Percentiles rank a stretch among this genome's conserved stretches.
These are phyloP conservation scores for Entomyzon cyanotis DNA, from an alignment of 2,113 vertebrate species.

Conservation along the genomic window DNA sequence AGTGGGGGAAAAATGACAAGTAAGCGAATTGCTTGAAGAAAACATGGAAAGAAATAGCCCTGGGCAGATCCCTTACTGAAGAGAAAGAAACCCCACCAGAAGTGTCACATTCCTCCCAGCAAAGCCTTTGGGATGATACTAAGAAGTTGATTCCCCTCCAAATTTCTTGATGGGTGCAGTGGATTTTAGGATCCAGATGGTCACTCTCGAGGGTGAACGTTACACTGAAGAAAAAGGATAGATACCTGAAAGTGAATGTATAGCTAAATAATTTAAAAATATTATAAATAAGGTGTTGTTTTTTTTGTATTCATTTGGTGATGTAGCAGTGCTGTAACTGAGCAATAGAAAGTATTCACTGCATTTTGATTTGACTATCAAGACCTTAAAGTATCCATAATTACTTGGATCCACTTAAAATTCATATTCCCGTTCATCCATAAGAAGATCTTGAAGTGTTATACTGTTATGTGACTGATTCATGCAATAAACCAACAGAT, in stretches of 20 bases:
- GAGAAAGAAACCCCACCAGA: neutral
- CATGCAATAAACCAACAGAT: neutral
- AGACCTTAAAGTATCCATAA: neutral
- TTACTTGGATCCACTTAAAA: neutral
- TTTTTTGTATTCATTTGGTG: accelerated
- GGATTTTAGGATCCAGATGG: neutral
- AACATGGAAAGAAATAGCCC: neutral
- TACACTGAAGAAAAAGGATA: neutral
- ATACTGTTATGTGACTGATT: too few relatives aligned
- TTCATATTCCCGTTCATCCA: neutral
- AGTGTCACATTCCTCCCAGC: neutral
- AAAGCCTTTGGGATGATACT: neutral
- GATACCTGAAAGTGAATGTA: neutral
- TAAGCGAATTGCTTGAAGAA: neutral
- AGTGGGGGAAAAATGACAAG: neutral
- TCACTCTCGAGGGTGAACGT: neutral
- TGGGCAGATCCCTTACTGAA: neutral
- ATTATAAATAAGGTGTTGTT: neutral
- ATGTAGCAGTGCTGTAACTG: neutral
- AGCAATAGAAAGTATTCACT: neutral
- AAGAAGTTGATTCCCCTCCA: neutral
- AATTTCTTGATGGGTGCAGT: neutral
- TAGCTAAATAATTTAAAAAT: neutral
- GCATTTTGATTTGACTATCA: neutral
- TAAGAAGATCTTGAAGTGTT: neutral